Percentiles rank a stretch among this genome's conserved stretches.
Conservation (phyloP, 2,113 vertebrate species). For the Notechis scutatus region DNA sequence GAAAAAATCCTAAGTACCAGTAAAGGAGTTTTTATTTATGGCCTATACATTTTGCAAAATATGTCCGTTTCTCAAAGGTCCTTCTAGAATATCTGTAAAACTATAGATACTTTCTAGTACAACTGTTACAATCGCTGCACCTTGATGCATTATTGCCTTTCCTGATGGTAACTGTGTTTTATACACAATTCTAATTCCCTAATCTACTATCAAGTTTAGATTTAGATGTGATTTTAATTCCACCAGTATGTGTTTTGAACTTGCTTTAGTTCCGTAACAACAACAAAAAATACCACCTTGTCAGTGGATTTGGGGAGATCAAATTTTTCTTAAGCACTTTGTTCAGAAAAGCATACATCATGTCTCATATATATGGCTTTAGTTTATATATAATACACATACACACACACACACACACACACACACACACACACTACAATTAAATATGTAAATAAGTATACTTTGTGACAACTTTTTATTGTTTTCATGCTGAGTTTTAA, state of each 20-base stretch:
- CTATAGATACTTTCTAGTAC: neutral
- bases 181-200: neutral
- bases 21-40: neutral
- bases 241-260: neutral
- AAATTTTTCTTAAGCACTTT: neutral
- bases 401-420: too few species aligned
- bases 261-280: neutral
- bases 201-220: neutral
- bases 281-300: neutral
- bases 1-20: neutral
- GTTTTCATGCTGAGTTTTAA: neutral
- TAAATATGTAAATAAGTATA: neutral
- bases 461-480: neutral
- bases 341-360: neutral
- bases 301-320: neutral
- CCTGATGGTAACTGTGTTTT: neutral
- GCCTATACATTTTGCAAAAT: neutral
- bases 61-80: neutral
- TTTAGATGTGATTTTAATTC: neutral
- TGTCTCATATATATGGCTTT: neutral
- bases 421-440: neutral
- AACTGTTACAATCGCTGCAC: neutral
- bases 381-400: neutral
- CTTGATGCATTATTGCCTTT: neutral
- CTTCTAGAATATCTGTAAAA: neutral